Evolutionary conservation across 2,113 vertebrate species (phyloP).

Genomic region (Patagioenas fasciata): DNA sequence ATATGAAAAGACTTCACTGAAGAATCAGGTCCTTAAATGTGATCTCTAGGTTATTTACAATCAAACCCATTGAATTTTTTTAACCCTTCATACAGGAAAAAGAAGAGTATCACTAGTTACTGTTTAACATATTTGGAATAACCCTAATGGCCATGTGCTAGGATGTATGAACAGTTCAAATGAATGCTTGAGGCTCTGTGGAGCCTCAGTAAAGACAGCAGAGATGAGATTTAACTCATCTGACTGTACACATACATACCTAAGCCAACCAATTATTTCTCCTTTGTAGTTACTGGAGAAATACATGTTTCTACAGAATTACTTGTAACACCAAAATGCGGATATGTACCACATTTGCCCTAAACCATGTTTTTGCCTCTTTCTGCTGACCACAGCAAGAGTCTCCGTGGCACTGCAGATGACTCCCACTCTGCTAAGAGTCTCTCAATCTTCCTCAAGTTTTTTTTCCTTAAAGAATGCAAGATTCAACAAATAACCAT

Average conservation of each 20-base stretch:
- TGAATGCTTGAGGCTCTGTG: not conserved
- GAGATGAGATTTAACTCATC: not conserved
- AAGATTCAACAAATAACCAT: too few relatives aligned
- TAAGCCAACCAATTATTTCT: not conserved
- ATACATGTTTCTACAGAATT: not conserved
- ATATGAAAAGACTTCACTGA: not conserved
- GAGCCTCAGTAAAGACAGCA: not conserved
- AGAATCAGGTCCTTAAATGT: not conserved
- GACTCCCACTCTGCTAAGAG: not conserved
- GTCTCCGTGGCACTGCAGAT: not conserved
- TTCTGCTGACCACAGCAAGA: not conserved
- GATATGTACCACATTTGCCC: not conserved
- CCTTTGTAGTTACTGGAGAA: not conserved
- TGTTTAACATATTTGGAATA: not conserved
- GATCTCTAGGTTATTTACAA: not conserved
- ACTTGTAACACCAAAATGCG: not conserved
- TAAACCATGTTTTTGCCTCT: not conserved
- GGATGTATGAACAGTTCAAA: not conserved
- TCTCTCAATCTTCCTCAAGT: not conserved
- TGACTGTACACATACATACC: not conserved
- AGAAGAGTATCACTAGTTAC: not conserved
- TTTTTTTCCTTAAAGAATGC: not conserved
- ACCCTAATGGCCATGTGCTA: not conserved
- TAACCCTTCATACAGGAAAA: not conserved
- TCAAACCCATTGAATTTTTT: not conserved